These are phyloP conservation scores for Eleutherodactylus coqui DNA, from an alignment of 2,797 vertebrate species.

Conservation along the genomic window DNA sequence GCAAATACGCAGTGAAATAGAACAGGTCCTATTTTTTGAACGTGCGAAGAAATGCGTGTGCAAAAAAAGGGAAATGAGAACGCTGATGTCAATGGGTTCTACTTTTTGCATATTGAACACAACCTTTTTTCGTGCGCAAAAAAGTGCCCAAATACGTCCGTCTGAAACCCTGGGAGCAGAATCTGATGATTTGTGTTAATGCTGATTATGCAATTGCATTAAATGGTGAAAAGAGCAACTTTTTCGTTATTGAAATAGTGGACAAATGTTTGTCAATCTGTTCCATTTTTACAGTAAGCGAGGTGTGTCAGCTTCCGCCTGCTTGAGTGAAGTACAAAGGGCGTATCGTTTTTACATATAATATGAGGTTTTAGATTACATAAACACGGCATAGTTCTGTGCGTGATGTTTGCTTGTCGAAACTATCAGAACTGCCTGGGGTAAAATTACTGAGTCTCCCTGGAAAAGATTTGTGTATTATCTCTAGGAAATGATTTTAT, in stretches of 20 bases:
- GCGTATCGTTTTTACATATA: conserved; percentile 63
- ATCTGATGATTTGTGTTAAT: not conserved
- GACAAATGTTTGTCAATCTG: conserved; percentile 56
- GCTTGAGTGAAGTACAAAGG: conserved; percentile 60
- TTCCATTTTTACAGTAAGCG: conserved; percentile 44
- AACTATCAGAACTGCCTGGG: conserved; percentile 62
- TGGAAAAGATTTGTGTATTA: conserved; percentile 49
- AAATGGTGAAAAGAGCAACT: not conserved
- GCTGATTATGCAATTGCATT: not conserved
- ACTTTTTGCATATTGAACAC: too few relatives aligned
- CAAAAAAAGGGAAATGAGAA: too few relatives aligned
- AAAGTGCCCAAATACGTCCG: too few relatives aligned
- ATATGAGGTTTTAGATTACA: conserved; percentile 64
- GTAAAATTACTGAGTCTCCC: conserved; percentile 56
- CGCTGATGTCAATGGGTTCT: too few relatives aligned
- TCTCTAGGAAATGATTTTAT: conserved; percentile 60
- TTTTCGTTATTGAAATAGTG: conserved; percentile 25
- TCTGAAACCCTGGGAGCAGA: too few relatives aligned
- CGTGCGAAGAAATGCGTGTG: too few relatives aligned
- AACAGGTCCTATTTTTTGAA: too few relatives aligned
- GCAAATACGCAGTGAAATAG: too few relatives aligned
- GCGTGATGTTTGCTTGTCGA: conserved; percentile 63
- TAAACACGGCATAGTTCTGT: conserved; percentile 58
- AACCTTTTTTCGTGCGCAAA: too few relatives aligned
- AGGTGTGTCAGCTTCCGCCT: conserved; percentile 62